phyloP scores from a whole-genome alignment of 1,140 invertebrate genomes.

The Chironomus tepperi region DNA sequence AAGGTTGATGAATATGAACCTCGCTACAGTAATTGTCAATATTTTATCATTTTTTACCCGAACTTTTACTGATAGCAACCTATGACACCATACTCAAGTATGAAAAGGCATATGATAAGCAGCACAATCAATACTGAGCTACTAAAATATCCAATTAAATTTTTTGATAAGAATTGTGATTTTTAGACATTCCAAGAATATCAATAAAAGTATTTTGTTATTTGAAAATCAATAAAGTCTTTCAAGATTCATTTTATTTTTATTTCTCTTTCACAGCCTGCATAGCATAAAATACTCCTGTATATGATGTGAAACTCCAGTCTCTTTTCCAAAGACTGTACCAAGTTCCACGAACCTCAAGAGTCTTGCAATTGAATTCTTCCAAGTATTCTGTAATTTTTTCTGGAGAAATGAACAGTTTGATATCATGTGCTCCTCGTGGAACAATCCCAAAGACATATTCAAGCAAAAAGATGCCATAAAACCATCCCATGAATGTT shows the following conservation, averaged over 20 bases:
- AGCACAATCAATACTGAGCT: too few relatives aligned
- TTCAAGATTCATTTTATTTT: too few relatives aligned
- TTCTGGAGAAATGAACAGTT: slow-evolving; percentile 68
- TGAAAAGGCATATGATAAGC: too few relatives aligned
- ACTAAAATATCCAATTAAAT: too few relatives aligned
- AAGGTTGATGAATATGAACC: not conserved
- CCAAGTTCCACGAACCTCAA: not conserved
- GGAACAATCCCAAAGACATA: slow-evolving; percentile 55
- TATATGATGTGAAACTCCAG: not conserved
- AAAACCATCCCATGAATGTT: slow-evolving; percentile 53
- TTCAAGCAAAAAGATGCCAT: slow-evolving; percentile 60
- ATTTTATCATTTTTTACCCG: too few relatives aligned
- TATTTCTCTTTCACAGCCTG: not conserved
- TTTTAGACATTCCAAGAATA: too few relatives aligned
- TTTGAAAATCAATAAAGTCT: too few relatives aligned
- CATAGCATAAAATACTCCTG: not conserved
- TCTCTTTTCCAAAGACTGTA: not conserved
- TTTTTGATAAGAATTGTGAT: too few relatives aligned
- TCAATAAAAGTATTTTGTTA: too few relatives aligned
- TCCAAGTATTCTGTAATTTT: slow-evolving; percentile 48
- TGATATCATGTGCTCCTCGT: slow-evolving; percentile 66
- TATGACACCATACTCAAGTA: too few relatives aligned
- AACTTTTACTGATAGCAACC: too few relatives aligned
- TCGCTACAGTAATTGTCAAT: too few relatives aligned
- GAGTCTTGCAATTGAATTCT: not conserved